Percentiles rank a stretch among this genome's conserved stretches.
Conservation (phyloP, 2,797 vertebrate genomes). For the Anguilla marmorata region DNA sequence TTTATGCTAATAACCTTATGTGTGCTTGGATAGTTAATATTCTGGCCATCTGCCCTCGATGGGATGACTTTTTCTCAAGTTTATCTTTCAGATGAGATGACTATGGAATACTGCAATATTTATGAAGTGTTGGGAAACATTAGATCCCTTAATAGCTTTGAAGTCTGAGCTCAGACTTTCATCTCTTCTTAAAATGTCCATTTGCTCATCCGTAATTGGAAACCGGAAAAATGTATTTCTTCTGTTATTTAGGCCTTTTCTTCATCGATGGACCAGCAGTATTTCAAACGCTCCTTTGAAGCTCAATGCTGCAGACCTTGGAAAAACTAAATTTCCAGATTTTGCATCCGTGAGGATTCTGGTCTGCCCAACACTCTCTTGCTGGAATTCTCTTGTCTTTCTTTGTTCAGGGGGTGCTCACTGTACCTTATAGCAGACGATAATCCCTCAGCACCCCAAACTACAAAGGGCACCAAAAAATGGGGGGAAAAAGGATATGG, state of each 20-base stretch:
- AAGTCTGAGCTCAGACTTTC: constrained; percentile 61
- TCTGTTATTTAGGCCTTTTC: constrained; percentile 44
- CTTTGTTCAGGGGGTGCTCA: too few species aligned
- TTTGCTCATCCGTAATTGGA: constrained; percentile 59
- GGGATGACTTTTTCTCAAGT: constrained; percentile 62
- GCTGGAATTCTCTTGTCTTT: background rate
- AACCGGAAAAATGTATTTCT: constrained; percentile 37
- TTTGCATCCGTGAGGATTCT: constrained; percentile 26
- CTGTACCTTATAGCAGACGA: background rate
- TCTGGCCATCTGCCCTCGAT: constrained; percentile 63
- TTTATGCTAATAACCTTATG: constrained; percentile 64
- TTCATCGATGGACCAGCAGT: background rate
- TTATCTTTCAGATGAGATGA: constrained; percentile 67
- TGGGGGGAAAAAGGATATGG: background rate
- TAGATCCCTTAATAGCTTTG: constrained; percentile 64
- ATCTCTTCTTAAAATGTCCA: constrained; percentile 46
- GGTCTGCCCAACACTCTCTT: constrained; percentile 13
- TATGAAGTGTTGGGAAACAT: constrained; percentile 73
- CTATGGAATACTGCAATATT: constrained; percentile 72
- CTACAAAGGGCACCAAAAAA: background rate
- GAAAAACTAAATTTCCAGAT: constrained; percentile 23
- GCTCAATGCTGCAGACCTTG: constrained; percentile 16
- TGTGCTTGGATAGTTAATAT: constrained; percentile 77
- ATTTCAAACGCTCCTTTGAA: constrained; percentile 45
- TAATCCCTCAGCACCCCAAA: constrained; percentile 26